phyloP scores from a whole-genome alignment of 2,113 vertebrate species.

The Brienomyrus longianalis region DNA sequence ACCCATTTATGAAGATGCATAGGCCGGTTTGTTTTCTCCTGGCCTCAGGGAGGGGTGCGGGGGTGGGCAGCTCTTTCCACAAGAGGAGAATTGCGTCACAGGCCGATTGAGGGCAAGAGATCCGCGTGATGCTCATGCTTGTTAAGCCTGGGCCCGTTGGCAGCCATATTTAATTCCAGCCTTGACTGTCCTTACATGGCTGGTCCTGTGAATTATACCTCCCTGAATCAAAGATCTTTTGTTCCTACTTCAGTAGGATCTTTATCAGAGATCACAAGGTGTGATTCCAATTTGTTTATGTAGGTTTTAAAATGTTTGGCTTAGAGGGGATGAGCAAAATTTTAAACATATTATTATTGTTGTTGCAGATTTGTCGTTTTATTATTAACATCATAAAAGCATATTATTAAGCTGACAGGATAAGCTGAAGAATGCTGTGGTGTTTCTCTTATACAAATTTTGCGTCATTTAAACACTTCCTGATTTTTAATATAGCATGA shows the following conservation, averaged over 20 bases:
- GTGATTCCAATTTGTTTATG: not conserved
- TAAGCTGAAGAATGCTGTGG: not conserved
- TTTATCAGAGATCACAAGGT: not conserved
- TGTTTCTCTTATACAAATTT: not conserved
- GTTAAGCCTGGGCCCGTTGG: no score
- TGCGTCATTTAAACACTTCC: not conserved
- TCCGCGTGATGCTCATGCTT: not conserved
- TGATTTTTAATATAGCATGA: not conserved
- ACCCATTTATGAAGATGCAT: not conserved
- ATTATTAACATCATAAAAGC: not conserved
- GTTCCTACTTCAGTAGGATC: not conserved
- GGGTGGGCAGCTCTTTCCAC: not conserved
- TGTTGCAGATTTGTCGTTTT: not conserved
- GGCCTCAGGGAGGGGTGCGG: constrained; percentile 17
- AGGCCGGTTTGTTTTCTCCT: constrained; percentile 13
- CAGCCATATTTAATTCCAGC: not conserved
- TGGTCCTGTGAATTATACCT: no score
- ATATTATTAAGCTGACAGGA: not conserved
- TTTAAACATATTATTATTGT: not conserved
- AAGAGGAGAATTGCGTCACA: not conserved
- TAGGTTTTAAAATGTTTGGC: not conserved
- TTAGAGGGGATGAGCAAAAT: not conserved
- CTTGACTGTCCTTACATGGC: not conserved
- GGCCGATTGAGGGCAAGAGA: not conserved
- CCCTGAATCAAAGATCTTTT: not conserved